Conservation (phyloP, 2,797 vertebrate genomes). For the Falco columbarius region DNA sequence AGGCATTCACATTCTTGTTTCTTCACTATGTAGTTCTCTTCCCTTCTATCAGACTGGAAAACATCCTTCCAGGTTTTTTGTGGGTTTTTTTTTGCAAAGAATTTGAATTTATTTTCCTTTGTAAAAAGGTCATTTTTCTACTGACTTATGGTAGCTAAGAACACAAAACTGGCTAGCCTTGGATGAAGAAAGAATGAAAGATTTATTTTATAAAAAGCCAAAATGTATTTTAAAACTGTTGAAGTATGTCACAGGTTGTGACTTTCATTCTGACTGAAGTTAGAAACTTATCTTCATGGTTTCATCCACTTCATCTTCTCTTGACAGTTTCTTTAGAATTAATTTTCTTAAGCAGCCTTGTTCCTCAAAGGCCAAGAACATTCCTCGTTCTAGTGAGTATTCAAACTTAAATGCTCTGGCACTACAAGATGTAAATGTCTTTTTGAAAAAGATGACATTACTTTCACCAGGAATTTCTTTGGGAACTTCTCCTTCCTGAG, state of each 20-base stretch:
- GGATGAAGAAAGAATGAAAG: neutral
- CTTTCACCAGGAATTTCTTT: slow-evolving; percentile 31
- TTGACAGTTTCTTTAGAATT: slow-evolving; percentile 42
- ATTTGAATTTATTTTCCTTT: neutral
- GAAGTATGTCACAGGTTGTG: neutral
- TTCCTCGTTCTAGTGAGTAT: slow-evolving; percentile 37
- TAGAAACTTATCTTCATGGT: neutral
- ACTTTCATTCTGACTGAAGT: neutral
- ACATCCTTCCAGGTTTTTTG: neutral
- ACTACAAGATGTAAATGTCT: neutral
- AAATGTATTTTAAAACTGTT: neutral
- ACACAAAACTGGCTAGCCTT: neutral
- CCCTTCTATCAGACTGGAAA: neutral
- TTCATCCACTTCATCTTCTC: slow-evolving; percentile 64
- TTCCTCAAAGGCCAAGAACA: slow-evolving; percentile 68
- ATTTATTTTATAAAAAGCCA: neutral
- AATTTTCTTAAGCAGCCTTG: slow-evolving; percentile 1
- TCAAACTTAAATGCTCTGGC: slow-evolving; percentile 62
- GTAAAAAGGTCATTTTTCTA: neutral
- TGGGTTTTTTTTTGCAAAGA: neutral
- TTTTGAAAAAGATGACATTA: slow-evolving; percentile 65
- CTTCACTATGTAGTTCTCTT: neutral
- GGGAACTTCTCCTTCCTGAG: slow-evolving; percentile 62
- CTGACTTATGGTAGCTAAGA: neutral
- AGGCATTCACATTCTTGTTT: neutral